These are phyloP conservation scores for Trissolcus brochymenae DNA, from an alignment of 2,888 invertebrate species.

Conservation along the genomic window DNA sequence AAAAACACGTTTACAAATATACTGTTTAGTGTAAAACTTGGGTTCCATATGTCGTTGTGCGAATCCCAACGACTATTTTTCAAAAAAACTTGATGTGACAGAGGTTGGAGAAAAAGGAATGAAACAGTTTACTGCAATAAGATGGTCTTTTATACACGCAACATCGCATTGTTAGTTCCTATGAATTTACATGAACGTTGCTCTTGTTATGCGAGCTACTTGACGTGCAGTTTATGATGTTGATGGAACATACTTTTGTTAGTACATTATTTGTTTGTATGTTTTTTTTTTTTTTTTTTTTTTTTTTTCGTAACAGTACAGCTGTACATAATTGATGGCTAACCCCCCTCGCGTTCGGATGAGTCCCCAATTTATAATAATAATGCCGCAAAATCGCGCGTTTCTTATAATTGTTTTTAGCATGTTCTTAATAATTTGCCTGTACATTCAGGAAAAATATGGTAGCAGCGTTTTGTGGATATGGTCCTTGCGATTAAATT, in stretches of 20 bases:
- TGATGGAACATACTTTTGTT: constrained; percentile 39
- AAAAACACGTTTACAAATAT: neutral
- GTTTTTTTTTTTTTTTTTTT: constrained; percentile 54
- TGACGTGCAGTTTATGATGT: constrained; percentile 52
- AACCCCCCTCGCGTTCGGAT: constrained; percentile 8
- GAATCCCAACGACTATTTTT: neutral
- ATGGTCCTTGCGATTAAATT: neutral
- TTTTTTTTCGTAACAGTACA: constrained; percentile 62
- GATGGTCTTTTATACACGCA: constrained; percentile 69
- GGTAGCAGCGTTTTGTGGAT: neutral
- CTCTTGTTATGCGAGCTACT: constrained; percentile 62
- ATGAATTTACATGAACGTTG: constrained; percentile 71
- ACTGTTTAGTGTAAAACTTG: neutral
- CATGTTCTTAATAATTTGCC: constrained; percentile 1
- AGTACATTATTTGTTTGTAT: constrained; percentile 2
- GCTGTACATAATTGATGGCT: constrained; percentile 69
- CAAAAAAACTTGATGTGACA: constrained; percentile 1
- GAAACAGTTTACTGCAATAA: constrained; percentile 49
- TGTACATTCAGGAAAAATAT: constrained; percentile 3
- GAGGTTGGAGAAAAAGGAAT: constrained; percentile 42
- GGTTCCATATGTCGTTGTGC: neutral
- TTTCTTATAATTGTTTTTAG: neutral
- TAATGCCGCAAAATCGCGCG: neutral
- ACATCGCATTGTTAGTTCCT: constrained; percentile 72
- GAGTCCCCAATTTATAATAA: constrained; percentile 11